Percentiles rank a stretch among this genome's conserved stretches.
Evolutionary conservation across 2,797 vertebrate species (phyloP).

Genomic region (Geotrypetes seraphini): DNA sequence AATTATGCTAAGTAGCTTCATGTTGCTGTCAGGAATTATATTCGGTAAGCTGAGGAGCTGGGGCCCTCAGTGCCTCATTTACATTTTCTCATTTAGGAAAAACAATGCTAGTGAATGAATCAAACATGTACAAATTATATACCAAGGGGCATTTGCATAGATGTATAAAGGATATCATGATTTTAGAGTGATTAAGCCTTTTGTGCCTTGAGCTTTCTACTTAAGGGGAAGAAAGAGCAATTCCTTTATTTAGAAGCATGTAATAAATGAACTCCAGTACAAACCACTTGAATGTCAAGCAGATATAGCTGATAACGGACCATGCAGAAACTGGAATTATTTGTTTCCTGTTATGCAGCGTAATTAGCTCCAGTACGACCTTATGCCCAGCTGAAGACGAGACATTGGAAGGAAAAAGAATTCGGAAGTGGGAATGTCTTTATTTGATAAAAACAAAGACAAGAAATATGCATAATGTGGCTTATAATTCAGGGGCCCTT

Average conservation of each 20-base stretch:
- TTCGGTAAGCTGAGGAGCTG: constrained; percentile 36
- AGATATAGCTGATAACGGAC: constrained; percentile 2
- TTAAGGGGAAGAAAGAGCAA: constrained; percentile 6
- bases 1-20: constrained; percentile 75
- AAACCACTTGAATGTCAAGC: constrained; percentile 13
- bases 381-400: no score
- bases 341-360: neutral
- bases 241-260: constrained; percentile 11
- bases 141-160: constrained; percentile 34
- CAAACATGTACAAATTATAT: constrained; percentile 40
- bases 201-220: constrained; percentile 25
- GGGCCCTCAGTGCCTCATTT: constrained; percentile 48
- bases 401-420: no score
- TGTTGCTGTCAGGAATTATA: constrained; percentile 64
- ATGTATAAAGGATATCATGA: constrained; percentile 29
- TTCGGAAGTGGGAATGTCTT: no score
- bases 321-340: no score
- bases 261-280: constrained; percentile 3
- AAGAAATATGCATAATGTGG: no score
- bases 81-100: constrained; percentile 67
- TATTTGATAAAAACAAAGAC: no score
- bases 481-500: no score
- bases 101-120: constrained; percentile 64
- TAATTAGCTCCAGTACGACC: neutral
- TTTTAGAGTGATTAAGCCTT: constrained; percentile 26